phyloP scores from a whole-genome alignment of 2,888 invertebrate genomes.

The Stenchaetothrips biformis region DNA sequence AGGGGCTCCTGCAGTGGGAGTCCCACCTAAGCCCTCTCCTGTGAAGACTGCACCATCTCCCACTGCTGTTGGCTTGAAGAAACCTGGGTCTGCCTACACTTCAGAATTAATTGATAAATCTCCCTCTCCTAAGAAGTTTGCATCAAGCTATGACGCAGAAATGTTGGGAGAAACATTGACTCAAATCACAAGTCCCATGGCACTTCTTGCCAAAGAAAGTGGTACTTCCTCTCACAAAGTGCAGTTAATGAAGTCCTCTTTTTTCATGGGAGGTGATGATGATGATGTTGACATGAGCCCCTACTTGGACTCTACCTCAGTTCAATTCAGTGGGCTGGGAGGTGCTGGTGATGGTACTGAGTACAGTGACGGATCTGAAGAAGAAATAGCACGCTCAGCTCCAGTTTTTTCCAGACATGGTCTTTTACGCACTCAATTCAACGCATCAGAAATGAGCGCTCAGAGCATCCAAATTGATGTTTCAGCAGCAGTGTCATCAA shows the following conservation, averaged over 20 bases:
- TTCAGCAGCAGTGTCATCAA: background rate
- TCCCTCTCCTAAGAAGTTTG: constrained; percentile 28
- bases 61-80: constrained; percentile 34
- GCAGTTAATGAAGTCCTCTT: constrained; percentile 78
- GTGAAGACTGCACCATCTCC: background rate
- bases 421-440: background rate
- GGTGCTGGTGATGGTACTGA: constrained; percentile 2
- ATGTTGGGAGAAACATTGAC: constrained; percentile 32
- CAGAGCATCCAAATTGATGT: constrained; percentile 1
- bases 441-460: background rate
- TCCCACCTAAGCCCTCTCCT: constrained; percentile 26
- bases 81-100: constrained; percentile 32
- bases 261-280: constrained; percentile 53
- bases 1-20: constrained; percentile 31
- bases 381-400: constrained; percentile 6
- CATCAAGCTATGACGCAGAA: constrained; percentile 32
- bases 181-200: constrained; percentile 52
- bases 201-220: constrained; percentile 57
- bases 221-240: constrained; percentile 62
- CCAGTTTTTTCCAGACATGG: constrained; percentile 3
- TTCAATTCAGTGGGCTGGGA: background rate
- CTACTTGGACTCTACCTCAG: background rate
- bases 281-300: constrained; percentile 33
- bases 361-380: constrained; percentile 1
- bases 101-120: background rate